These are phyloP conservation scores for Crematogaster levior DNA, from an alignment of 2,888 invertebrate genomes.

Conservation along the genomic window DNA sequence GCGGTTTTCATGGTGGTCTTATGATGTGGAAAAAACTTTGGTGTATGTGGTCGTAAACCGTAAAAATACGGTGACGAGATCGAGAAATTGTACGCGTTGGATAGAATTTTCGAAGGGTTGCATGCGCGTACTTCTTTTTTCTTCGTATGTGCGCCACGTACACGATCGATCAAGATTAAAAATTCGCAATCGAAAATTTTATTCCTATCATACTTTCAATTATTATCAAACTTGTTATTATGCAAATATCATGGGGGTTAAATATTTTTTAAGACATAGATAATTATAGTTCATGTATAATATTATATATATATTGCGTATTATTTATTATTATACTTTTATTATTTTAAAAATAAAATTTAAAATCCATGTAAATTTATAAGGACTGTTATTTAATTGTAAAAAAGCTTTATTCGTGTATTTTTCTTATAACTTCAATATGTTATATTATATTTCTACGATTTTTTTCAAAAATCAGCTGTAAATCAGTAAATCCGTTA, in stretches of 20 bases:
- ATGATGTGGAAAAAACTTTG: constrained; percentile 78
- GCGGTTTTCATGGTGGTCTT: constrained; percentile 62
- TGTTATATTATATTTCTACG: not conserved
- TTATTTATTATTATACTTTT: not conserved
- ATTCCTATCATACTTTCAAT: not conserved
- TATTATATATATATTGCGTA: not conserved
- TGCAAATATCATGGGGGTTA: not conserved
- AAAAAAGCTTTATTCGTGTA: not conserved
- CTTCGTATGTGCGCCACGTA: not conserved
- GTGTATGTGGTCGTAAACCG: constrained; percentile 6
- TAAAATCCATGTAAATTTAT: not conserved
- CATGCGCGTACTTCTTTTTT: not conserved
- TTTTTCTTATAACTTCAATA: not conserved
- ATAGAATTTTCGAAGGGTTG: constrained; percentile 15
- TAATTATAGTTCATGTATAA: not conserved
- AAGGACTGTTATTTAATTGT: not conserved
- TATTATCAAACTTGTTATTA: not conserved
- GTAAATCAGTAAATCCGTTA: not conserved
- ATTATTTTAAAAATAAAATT: not conserved
- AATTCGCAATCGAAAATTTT: not conserved
- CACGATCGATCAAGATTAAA: not conserved
- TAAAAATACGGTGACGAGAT: not conserved
- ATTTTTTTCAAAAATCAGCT: not conserved
- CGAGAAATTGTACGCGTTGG: not conserved
- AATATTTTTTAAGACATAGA: not conserved